phyloP scores from a whole-genome alignment of 2,113 vertebrate species.

The Bambusicola thoracicus region DNA sequence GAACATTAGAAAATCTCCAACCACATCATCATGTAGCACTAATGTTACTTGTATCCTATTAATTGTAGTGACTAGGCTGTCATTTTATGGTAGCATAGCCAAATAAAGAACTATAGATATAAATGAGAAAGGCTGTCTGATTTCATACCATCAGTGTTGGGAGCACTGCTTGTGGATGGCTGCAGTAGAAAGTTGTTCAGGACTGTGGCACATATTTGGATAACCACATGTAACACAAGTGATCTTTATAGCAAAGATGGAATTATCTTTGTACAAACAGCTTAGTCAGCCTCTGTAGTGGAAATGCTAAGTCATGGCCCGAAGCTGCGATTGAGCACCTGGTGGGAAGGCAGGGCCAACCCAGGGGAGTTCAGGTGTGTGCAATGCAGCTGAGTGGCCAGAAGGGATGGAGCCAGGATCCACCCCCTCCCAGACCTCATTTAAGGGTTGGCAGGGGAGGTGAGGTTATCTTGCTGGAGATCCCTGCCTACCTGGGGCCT shows the following conservation, averaged over 20 bases:
- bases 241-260: background rate
- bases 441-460: too few species aligned
- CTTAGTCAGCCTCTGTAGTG: background rate
- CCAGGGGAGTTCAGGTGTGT: too few species aligned
- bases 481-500: too few species aligned
- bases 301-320: too few species aligned
- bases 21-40: background rate
- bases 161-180: background rate
- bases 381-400: too few species aligned
- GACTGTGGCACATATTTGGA: background rate
- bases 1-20: background rate
- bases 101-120: background rate
- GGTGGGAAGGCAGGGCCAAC: too few species aligned
- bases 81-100: background rate
- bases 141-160: background rate
- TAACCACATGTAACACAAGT: background rate
- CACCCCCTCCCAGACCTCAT: too few species aligned
- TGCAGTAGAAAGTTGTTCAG: background rate
- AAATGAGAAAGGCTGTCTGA: background rate
- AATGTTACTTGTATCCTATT: background rate
- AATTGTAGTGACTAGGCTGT: background rate
- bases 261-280: background rate
- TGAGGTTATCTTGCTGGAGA: too few species aligned
- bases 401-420: too few species aligned
- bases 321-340: too few species aligned